A percentile compares a stretch with the other conserved stretches of the same genome.
Evolutionary conservation across 2,888 invertebrate species (phyloP).

Genomic region (Ophioninae sp.): DNA sequence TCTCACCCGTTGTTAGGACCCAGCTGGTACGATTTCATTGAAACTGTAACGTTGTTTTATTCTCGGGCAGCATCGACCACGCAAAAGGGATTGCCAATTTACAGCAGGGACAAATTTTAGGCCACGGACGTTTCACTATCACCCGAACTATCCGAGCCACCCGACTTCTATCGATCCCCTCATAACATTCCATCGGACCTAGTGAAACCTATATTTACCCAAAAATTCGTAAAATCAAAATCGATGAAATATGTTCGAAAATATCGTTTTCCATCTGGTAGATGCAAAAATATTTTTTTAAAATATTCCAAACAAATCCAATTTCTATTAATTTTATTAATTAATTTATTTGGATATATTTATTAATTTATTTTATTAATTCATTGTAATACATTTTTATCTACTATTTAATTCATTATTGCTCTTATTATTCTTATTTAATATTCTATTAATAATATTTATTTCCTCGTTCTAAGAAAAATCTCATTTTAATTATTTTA

Average conservation of each 20-base stretch:
- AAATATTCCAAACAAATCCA: not conserved
- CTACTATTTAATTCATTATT: not conserved
- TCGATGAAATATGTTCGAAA: not conserved
- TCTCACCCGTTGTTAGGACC: slow-evolving; percentile 58
- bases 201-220: not conserved
- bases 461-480: not conserved
- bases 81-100: slow-evolving; percentile 71
- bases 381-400: not conserved
- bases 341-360: not conserved
- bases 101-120: slow-evolving; percentile 57
- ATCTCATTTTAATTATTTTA: no score
- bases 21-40: slow-evolving; percentile 74
- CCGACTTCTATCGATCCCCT: not conserved
- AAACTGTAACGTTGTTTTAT: slow-evolving; percentile 70
- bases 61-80: slow-evolving; percentile 56
- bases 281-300: no score
- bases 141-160: not conserved
- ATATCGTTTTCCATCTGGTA: no score
- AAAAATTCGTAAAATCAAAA: not conserved
- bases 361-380: no score
- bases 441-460: not conserved
- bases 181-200: not conserved
- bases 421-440: not conserved
- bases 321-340: not conserved
- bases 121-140: slow-evolving; percentile 15